Evolutionary conservation across 92 coral and sea anemone genomes (phyloP).

Genomic region (Ricordea florida): DNA sequence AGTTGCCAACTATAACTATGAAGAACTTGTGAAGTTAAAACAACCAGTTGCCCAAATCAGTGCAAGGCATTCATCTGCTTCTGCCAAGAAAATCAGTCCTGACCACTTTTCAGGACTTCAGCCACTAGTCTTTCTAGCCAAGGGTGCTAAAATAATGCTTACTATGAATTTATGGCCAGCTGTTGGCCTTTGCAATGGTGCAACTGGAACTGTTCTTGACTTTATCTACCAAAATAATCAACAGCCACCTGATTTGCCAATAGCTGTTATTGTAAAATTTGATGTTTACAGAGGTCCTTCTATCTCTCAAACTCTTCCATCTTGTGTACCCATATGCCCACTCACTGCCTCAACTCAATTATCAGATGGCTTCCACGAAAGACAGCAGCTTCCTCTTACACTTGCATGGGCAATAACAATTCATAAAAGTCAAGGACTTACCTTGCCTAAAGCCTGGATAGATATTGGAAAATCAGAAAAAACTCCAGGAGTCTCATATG

Average conservation of each 20-base stretch:
- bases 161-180: constrained; percentile 61
- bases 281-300: constrained; percentile 68
- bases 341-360: constrained; percentile 35
- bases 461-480: constrained; percentile 68
- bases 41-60: constrained; percentile 49
- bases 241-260: constrained; percentile 68
- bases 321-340: constrained; percentile 74
- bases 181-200: constrained; percentile 74
- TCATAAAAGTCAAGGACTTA: constrained; percentile 66
- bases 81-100: constrained; percentile 41
- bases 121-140: constrained; percentile 57
- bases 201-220: constrained; percentile 56
- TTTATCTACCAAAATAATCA: constrained; percentile 51
- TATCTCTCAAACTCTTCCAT: constrained; percentile 51
- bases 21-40: constrained; percentile 36
- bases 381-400: constrained; percentile 66
- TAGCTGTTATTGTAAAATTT: constrained; percentile 59
- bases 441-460: constrained; percentile 47
- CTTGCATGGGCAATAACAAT: constrained; percentile 69
- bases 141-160: constrained; percentile 56
- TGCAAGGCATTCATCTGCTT: constrained; percentile 66
- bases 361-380: constrained; percentile 54
- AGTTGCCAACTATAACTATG: constrained; percentile 60
- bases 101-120: constrained; percentile 69
- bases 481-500: constrained; percentile 69